Conservation (phyloP, 2,888 invertebrate species). For the Chrysodeixis includens region DNA sequence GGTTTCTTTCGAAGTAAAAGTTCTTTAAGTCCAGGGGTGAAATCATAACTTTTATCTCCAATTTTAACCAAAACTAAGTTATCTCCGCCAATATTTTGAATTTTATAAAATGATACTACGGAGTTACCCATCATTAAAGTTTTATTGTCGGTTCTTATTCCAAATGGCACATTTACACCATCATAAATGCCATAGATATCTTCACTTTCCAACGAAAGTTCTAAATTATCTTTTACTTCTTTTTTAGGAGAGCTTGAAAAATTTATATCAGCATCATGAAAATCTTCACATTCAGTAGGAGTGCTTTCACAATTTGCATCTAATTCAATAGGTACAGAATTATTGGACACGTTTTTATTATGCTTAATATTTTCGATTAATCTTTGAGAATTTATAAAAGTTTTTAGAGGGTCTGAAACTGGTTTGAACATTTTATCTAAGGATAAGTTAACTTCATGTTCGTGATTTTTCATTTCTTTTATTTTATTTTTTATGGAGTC, state of each 20-base stretch:
- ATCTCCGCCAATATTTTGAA: background rate
- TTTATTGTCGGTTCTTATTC: constrained; percentile 20
- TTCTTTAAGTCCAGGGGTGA: too few relatives aligned
- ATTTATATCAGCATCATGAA: too few relatives aligned
- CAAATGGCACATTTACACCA: constrained; percentile 21
- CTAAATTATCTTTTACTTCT: background rate
- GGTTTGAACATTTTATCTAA: background rate
- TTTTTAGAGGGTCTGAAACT: background rate
- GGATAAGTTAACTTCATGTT: too few relatives aligned
- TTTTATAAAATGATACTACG: constrained; percentile 14
- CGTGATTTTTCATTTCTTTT: too few relatives aligned
- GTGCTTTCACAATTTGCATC: too few relatives aligned
- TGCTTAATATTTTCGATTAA: background rate
- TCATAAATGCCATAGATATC: constrained; percentile 18
- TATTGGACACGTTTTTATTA: too few relatives aligned
- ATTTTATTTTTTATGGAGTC: constrained; percentile 17
- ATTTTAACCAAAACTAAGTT: too few relatives aligned
- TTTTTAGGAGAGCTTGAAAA: background rate
- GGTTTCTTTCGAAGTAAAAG: too few relatives aligned
- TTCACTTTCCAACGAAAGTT: constrained; percentile 1
- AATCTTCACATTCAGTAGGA: too few relatives aligned
- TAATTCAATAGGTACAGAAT: too few relatives aligned
- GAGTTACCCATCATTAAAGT: constrained; percentile 28
- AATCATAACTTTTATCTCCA: too few relatives aligned
- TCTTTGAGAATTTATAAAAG: background rate